Conservation (phyloP, 2,113 vertebrate genomes). For the Eretmochelys imbricata region DNA sequence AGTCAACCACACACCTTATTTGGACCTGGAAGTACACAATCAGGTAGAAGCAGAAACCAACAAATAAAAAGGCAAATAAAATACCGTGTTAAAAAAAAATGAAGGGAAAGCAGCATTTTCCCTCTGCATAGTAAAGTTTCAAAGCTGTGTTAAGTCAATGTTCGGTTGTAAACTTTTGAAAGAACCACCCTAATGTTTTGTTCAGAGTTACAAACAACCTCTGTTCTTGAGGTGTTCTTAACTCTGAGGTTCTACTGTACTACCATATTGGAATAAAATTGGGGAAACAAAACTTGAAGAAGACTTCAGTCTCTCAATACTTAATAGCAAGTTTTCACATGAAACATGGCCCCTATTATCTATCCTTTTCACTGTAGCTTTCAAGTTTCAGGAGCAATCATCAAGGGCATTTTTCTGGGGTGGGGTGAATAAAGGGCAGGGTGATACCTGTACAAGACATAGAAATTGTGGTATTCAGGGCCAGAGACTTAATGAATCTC, state of each 20-base stretch:
- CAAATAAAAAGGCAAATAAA: no score
- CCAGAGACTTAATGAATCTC: background rate
- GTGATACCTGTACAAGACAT: background rate
- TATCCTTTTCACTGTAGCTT: constrained; percentile 9
- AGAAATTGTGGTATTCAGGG: background rate
- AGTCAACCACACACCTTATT: no score
- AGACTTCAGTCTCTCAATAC: constrained; percentile 49
- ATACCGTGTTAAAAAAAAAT: no score
- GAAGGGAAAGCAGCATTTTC: no score
- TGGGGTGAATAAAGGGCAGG: background rate
- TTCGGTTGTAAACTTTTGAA: no score
- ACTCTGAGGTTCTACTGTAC: background rate
- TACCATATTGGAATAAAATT: constrained; percentile 60
- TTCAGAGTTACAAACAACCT: no score
- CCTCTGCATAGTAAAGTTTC: no score
- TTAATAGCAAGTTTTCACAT: constrained; percentile 39
- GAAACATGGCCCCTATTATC: constrained; percentile 14
- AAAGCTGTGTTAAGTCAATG: no score
- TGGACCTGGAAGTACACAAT: no score
- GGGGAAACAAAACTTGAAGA: background rate
- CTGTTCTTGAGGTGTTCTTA: no score
- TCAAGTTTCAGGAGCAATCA: constrained; percentile 41
- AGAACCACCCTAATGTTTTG: no score
- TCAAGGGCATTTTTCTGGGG: background rate
- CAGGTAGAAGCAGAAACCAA: no score